A percentile compares a stretch with the other conserved stretches of the same genome.
Evolutionary conservation across 2,797 vertebrate species (phyloP).

Genomic region (Diceros bicornis): DNA sequence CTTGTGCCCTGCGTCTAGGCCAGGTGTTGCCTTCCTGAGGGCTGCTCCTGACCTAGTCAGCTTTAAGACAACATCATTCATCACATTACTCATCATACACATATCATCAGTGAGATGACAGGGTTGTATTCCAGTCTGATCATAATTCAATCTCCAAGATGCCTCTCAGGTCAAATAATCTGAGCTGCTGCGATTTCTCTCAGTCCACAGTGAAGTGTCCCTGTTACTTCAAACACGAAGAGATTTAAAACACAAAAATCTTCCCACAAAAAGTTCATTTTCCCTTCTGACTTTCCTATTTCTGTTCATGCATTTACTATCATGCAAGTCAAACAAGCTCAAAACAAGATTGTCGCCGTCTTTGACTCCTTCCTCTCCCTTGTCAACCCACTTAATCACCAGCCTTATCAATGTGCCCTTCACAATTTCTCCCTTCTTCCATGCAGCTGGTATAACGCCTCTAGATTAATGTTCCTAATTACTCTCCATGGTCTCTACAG

Average conservation of each 20-base stretch:
- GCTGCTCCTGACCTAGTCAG: background rate
- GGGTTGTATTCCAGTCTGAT: background rate
- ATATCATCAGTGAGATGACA: background rate
- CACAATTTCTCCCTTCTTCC: background rate
- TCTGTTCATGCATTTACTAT: slow-evolving; percentile 18
- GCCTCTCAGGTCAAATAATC: background rate
- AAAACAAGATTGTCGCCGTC: background rate
- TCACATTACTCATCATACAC: background rate
- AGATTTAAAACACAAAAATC: slow-evolving; percentile 51
- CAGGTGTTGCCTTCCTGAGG: background rate
- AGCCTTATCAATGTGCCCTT: background rate
- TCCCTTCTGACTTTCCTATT: background rate
- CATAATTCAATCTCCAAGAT: background rate
- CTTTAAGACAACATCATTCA: background rate
- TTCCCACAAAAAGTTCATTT: background rate
- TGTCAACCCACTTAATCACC: background rate
- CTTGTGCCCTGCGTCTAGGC: background rate
- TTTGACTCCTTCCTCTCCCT: background rate
- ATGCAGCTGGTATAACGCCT: background rate
- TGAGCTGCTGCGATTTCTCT: background rate
- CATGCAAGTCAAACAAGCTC: background rate
- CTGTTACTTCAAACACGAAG: slow-evolving; percentile 15
- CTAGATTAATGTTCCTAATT: slow-evolving; percentile 43
- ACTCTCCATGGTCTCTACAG: background rate
- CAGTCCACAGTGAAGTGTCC: background rate